Conservation (phyloP, 53 echinoderm and acorn worm genomes). For the Hippasteria phrygiana region DNA sequence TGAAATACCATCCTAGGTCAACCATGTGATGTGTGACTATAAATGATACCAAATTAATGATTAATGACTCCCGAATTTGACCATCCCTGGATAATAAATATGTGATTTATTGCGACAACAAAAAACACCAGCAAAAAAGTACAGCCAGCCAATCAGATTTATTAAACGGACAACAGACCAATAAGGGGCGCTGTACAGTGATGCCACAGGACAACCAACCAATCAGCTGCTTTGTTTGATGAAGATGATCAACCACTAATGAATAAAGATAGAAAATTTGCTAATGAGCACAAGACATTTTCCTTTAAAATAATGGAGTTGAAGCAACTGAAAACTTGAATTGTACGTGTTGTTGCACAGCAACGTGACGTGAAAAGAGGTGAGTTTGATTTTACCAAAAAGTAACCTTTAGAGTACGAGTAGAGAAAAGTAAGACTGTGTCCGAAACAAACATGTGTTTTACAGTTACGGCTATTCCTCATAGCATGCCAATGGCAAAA, state of each 20-base stretch:
- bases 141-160: too few relatives aligned
- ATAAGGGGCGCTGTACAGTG: slow-evolving; percentile 32
- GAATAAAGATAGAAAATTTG: slow-evolving; percentile 2
- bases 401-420: background rate
- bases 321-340: background rate
- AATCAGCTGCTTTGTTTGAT: slow-evolving; percentile 24
- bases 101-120: too few relatives aligned
- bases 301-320: background rate
- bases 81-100: too few relatives aligned
- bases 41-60: too few relatives aligned
- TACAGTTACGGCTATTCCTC: too few relatives aligned
- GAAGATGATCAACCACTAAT: slow-evolving; percentile 2
- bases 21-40: too few relatives aligned
- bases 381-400: too few relatives aligned
- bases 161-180: slow-evolving; percentile 10
- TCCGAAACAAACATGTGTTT: too few relatives aligned
- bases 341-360: background rate
- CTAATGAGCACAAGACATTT: background rate
- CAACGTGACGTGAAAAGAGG: background rate
- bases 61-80: too few relatives aligned
- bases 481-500: too few relatives aligned
- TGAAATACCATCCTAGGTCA: too few relatives aligned
- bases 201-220: slow-evolving; percentile 12
- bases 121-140: too few relatives aligned
- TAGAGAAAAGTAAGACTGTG: background rate